These are phyloP conservation scores for Semnornis frantzii DNA, from an alignment of 2,113 vertebrate species.

Conservation along the genomic window DNA sequence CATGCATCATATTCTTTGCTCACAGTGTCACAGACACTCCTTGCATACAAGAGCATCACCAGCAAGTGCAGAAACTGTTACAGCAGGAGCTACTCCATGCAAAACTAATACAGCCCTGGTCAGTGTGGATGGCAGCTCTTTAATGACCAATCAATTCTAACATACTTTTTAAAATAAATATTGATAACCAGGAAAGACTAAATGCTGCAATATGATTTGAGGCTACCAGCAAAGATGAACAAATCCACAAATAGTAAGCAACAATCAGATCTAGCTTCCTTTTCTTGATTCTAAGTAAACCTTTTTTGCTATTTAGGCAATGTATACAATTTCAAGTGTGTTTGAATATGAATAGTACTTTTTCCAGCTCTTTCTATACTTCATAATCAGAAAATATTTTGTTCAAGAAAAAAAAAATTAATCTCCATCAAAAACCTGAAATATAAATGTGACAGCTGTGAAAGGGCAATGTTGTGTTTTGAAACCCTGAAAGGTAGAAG, in stretches of 20 bases:
- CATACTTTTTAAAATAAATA: background rate
- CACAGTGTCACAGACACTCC: background rate
- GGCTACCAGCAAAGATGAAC: background rate
- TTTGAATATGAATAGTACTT: background rate
- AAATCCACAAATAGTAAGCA: background rate
- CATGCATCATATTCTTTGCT: background rate
- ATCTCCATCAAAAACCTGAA: background rate
- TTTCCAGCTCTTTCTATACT: background rate
- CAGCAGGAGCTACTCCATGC: background rate
- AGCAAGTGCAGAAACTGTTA: fast-evolving
- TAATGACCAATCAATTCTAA: background rate
- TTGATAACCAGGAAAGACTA: background rate
- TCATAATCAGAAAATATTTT: background rate
- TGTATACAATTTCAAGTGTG: background rate
- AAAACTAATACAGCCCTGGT: background rate
- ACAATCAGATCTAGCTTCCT: background rate
- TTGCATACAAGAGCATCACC: background rate
- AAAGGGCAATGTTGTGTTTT: background rate
- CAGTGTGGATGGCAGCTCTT: background rate
- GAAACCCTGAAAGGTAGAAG: background rate
- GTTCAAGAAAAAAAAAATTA: background rate
- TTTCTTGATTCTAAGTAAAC: background rate
- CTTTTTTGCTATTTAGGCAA: background rate
- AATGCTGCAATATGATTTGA: background rate
- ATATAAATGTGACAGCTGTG: background rate